A percentile compares a stretch with the other conserved stretches of the same genome.
These are phyloP conservation scores for Monochamus saltuarius DNA, from an alignment of 1,140 invertebrate genomes.

Conservation along the genomic window DNA sequence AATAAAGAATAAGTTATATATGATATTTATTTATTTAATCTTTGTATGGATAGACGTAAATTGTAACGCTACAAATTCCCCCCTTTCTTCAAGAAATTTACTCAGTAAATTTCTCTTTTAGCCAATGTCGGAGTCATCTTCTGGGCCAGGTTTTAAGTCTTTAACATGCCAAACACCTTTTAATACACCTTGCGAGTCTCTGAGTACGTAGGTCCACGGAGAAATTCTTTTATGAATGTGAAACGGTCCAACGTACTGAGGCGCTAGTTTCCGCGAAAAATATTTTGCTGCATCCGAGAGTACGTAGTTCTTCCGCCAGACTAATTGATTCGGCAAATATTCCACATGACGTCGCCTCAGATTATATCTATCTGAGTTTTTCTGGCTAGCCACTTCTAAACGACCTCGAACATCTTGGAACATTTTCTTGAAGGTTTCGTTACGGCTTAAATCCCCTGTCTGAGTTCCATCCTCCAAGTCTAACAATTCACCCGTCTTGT, in stretches of 20 bases:
- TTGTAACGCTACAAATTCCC: no score
- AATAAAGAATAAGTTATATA: no score
- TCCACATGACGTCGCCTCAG: conserved; percentile 14
- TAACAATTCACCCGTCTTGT: neutral
- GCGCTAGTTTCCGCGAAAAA: conserved; percentile 27
- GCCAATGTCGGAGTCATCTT: neutral
- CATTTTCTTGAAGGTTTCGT: neutral
- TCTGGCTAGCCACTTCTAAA: neutral
- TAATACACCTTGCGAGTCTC: neutral
- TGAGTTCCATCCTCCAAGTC: neutral
- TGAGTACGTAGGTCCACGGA: conserved; percentile 7
- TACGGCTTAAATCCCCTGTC: neutral
- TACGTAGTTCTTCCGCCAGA: conserved; percentile 19
- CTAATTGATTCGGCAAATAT: conserved; percentile 6
- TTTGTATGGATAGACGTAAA: no score
- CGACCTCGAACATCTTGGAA: neutral
- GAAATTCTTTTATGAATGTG: conserved; percentile 2
- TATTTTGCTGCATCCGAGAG: conserved; percentile 26
- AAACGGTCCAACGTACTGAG: conserved; percentile 23
- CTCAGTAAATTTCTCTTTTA: no score
- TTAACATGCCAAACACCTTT: conserved; percentile 16
- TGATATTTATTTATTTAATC: no score
- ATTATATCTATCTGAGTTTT: conserved; percentile 25
- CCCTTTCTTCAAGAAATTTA: no score
- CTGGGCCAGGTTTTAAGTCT: conserved; percentile 16